Base-by-base conservation (phyloP, 2,888 invertebrate species). In the Netelia inedita region DNA sequence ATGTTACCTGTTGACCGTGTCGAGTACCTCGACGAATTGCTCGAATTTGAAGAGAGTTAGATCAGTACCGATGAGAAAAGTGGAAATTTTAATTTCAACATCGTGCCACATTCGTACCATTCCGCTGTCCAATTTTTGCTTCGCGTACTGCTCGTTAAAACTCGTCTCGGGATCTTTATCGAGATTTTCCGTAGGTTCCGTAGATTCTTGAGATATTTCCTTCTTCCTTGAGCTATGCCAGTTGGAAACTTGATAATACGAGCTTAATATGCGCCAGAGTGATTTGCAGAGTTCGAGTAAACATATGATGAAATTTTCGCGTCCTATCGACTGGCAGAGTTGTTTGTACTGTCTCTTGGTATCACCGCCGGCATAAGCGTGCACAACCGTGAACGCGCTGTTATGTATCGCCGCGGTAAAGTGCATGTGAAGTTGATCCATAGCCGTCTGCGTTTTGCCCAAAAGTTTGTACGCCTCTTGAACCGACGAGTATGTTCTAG, bases 391-490 rank as follows among this genome's bases (percentile, higher is more conserved):
- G 28, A 95, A 95, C 0, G 98, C 96, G 0, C 96, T 96, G 85
- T 97, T 97, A 88, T 98, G 98, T 16, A 99, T 97, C 0, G 98
- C 97, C 57, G 98, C 98, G 0, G 98, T 97, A 90, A 98, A 98
- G 93, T 99, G 98, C 96, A 99, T 98, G 89, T 98, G 98, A 10
- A 99, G 94, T 92, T 98, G 98, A 93, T 99, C 99, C 96, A 98
- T 97, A 0, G 98, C 98, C 1, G 97, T 96, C 94, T 98, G 96
- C 0, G 97, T 98, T 94, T 99, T 99, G 0, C 98, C 98, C 2
- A 99, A 94, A 23, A 99, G 94, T 55, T 96, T 95, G 92, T 98
- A 99, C 0, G 99, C 99, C 88, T 96, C 96, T 91, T 98, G 97
- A 0, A 99, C 94, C 88, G 98, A 97, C 10, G 96, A 95, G 92